phyloP scores from a whole-genome alignment of 2,888 invertebrate genomes.

The Epinotia demarniana region DNA sequence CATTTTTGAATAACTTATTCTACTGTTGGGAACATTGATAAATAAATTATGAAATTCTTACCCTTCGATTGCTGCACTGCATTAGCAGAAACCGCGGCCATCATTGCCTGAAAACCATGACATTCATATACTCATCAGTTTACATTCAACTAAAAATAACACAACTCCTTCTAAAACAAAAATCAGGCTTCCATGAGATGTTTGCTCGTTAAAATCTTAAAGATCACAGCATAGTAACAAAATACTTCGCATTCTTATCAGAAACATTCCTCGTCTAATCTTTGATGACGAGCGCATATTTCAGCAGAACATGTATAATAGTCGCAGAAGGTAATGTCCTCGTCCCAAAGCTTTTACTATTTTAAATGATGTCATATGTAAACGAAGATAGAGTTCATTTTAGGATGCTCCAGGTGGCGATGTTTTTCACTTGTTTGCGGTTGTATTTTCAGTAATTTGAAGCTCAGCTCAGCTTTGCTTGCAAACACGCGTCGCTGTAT shows the following conservation, averaged over 20 bases:
- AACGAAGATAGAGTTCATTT: neutral
- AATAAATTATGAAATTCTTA: neutral
- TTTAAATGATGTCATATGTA: neutral
- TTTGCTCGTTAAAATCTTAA: conserved; percentile 18
- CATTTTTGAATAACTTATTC: too few species aligned
- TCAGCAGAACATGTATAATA: neutral
- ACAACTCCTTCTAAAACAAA: neutral
- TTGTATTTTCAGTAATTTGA: conserved; percentile 5
- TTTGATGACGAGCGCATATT: conserved; percentile 21
- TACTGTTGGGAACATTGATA: too few species aligned
- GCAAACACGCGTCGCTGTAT: conserved; percentile 6
- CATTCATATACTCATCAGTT: too few species aligned
- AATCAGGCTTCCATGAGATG: neutral
- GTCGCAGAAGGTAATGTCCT: conserved; percentile 7
- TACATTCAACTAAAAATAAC: neutral
- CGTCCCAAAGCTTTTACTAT: neutral
- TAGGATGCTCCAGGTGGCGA: neutral
- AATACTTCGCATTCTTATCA: conserved; percentile 14
- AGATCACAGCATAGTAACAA: conserved; percentile 25
- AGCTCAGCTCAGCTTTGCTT: neutral
- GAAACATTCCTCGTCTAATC: conserved; percentile 15
- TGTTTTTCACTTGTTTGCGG: neutral
- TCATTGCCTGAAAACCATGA: neutral
- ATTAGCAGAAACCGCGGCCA: neutral
- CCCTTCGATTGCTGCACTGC: neutral